Evolutionary conservation across 2,113 vertebrate species (phyloP).

Genomic region (Apteryx owenii): DNA sequence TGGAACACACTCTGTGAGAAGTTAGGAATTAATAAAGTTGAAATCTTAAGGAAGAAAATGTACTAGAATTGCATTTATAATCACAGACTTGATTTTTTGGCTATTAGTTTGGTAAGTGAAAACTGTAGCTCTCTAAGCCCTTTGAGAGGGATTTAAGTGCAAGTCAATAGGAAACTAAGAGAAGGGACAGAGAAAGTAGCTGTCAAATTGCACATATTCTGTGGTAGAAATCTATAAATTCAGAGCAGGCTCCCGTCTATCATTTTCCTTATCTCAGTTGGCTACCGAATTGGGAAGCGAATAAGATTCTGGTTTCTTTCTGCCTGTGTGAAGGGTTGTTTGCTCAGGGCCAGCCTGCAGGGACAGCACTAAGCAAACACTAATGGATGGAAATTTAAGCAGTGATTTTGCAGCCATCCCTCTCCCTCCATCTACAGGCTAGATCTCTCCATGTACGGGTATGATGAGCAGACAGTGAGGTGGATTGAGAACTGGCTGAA

Average conservation of each 20-base stretch:
- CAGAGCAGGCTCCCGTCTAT: slow-evolving; percentile 45
- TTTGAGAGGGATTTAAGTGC: slow-evolving; percentile 37
- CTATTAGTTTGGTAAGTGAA: slow-evolving; percentile 8
- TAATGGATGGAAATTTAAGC: background rate
- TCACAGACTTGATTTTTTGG: background rate
- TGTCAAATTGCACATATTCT: slow-evolving; percentile 10
- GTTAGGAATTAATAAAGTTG: slow-evolving; percentile 13
- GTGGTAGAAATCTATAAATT: slow-evolving; percentile 59
- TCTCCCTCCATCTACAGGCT: background rate
- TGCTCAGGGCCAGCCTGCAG: background rate
- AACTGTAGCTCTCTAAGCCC: slow-evolving; percentile 11
- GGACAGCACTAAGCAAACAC: background rate
- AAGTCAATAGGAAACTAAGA: slow-evolving; percentile 35
- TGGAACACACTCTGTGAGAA: background rate
- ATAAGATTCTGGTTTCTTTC: slow-evolving; percentile 3
- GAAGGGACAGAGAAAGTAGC: slow-evolving; percentile 28
- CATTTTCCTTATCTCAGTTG: slow-evolving; percentile 52
- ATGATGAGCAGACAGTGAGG: background rate
- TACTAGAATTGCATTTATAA: slow-evolving; percentile 28
- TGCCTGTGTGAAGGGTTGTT: background rate
- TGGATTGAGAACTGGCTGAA: background rate
- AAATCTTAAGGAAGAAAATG: slow-evolving; percentile 2
- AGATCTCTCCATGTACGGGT: background rate
- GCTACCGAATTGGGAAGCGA: background rate
- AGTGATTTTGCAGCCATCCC: background rate